Evolutionary conservation across 2,113 vertebrate genomes (phyloP).

Genomic region (Philantomba maxwellii): DNA sequence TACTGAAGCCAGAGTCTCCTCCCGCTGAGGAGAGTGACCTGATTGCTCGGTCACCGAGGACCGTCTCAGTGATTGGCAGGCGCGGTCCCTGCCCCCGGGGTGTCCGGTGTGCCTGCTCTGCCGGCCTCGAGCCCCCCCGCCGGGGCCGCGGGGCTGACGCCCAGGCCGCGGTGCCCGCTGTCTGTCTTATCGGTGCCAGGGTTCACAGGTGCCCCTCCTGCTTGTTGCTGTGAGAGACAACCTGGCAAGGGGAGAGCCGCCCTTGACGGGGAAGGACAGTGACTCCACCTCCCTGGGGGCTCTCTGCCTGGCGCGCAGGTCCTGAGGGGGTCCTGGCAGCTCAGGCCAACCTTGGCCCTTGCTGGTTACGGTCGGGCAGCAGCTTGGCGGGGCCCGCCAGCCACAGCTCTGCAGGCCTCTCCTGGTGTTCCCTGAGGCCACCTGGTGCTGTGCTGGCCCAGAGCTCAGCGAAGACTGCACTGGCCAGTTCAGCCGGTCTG

Average conservation of each 20-base stretch:
- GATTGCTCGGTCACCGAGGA: background rate
- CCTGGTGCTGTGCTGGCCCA: background rate
- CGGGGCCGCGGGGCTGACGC: background rate
- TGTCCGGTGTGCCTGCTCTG: background rate
- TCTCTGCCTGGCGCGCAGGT: background rate
- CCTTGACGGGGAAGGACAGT: background rate
- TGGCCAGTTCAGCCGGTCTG: background rate
- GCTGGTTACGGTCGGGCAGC: too few species aligned
- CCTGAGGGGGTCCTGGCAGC: background rate
- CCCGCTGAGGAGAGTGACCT: background rate
- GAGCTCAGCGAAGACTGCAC: background rate
- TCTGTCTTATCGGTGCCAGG: background rate
- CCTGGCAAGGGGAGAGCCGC: background rate
- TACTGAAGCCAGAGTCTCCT: conserved; percentile 56
- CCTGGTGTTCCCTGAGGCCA: background rate
- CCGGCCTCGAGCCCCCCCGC: background rate
- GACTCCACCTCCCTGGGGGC: background rate
- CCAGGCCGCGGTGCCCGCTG: background rate
- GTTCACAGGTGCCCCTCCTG: background rate
- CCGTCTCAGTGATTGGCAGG: background rate
- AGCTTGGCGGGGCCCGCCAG: background rate
- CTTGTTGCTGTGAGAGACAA: fast-evolving
- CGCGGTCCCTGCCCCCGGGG: background rate
- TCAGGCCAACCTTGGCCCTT: background rate
- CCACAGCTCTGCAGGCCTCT: background rate